Conservation (phyloP, 1,140 invertebrate species). For the Manduca sexta region DNA sequence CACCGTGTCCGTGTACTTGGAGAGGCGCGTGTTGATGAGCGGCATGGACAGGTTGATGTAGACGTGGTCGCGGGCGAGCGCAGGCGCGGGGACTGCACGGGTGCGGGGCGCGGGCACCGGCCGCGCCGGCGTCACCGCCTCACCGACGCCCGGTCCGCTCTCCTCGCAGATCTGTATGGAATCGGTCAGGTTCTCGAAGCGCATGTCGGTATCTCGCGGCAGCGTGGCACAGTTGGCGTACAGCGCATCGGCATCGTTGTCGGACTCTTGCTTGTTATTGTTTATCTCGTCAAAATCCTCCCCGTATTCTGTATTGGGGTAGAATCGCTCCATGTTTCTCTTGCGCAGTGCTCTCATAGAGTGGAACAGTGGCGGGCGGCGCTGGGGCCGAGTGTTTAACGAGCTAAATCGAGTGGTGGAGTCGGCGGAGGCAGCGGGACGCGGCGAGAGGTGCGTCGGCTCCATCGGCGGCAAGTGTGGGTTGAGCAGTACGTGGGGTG, state of each 20-base stretch:
- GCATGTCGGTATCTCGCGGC: constrained; percentile 45
- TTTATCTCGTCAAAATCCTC: constrained; percentile 67
- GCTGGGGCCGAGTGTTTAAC: constrained; percentile 49
- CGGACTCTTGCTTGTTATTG: constrained; percentile 47
- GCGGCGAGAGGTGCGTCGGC: too few species aligned
- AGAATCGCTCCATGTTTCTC: constrained; percentile 66
- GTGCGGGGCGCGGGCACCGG: constrained; percentile 62
- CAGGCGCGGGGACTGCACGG: constrained; percentile 18
- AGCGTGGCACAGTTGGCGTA: constrained; percentile 59
- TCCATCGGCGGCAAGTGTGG: constrained; percentile 57
- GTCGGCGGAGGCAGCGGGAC: too few species aligned
- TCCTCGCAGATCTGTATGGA: constrained; percentile 68
- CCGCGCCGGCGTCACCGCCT: background rate
- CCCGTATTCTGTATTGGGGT: constrained; percentile 66
- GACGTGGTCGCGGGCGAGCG: constrained; percentile 55
- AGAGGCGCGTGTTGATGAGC: constrained; percentile 46
- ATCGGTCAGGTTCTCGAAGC: constrained; percentile 70
- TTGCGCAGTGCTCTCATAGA: constrained; percentile 67
- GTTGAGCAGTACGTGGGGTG: constrained; percentile 60
- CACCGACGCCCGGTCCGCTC: constrained; percentile 12
- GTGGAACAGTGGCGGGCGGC: constrained; percentile 52
- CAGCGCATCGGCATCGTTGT: constrained; percentile 42
- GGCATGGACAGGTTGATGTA: constrained; percentile 67
- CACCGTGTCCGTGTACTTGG: constrained; percentile 40
- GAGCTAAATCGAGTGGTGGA: too few species aligned